These are phyloP conservation scores for Etheostoma nigrum DNA, from an alignment of 2,797 vertebrate species.

Conservation along the genomic window DNA sequence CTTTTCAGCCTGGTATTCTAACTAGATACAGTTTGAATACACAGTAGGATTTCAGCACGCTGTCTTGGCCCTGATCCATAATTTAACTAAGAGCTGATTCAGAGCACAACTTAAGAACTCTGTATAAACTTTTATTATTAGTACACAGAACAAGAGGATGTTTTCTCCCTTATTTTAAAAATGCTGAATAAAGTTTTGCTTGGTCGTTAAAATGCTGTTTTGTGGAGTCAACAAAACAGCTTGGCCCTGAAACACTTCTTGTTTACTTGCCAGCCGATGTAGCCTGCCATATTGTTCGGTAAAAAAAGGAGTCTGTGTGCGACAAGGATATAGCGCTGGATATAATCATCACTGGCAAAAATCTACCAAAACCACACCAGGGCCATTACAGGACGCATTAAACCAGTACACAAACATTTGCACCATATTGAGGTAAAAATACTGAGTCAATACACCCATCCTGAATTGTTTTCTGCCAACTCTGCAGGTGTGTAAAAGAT, in stretches of 20 bases:
- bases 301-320: constrained; percentile 8
- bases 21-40: constrained; percentile 38
- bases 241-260: constrained; percentile 25
- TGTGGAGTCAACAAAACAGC: constrained; percentile 53
- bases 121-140: constrained; percentile 50
- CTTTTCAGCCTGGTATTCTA: constrained; percentile 18
- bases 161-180: constrained; percentile 40
- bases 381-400: constrained; percentile 52
- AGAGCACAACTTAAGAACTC: constrained; percentile 48
- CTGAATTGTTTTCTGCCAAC: constrained; percentile 73
- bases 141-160: constrained; percentile 37
- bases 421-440: constrained; percentile 63
- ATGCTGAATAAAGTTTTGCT: constrained; percentile 57
- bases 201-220: constrained; percentile 54
- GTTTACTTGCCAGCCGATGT: constrained; percentile 18
- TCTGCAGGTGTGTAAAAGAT: constrained; percentile 74
- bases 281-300: constrained; percentile 12
- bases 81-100: constrained; percentile 62
- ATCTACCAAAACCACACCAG: constrained; percentile 29
- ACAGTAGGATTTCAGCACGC: constrained; percentile 31
- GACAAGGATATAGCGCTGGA: constrained; percentile 27
- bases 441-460: constrained; percentile 68
- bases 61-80: constrained; percentile 53
- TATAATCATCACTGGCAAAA: constrained; percentile 50
- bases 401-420: constrained; percentile 66